Evolutionary conservation across 1,140 invertebrate species (phyloP).

Genomic region (Euwallacea similis): DNA sequence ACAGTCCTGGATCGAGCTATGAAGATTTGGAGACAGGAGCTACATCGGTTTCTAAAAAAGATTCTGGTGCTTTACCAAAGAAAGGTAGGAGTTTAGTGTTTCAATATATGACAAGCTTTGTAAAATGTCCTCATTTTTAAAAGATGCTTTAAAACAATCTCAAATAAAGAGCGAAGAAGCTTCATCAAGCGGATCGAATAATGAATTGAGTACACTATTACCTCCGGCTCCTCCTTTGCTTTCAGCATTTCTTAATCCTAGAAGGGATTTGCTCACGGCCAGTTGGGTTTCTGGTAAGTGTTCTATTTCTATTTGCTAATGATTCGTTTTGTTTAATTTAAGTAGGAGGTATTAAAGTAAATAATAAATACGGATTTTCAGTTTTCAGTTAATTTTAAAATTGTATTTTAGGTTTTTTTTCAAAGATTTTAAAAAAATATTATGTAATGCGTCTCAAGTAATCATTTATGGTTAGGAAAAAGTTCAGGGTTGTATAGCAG

Average conservation of each 20-base stretch:
- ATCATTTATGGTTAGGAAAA: too few species aligned
- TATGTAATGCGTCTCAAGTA: too few species aligned
- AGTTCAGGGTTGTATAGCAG: too few species aligned
- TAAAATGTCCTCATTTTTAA: neutral
- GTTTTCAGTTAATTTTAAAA: too few species aligned
- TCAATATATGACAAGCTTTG: neutral
- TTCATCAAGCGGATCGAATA: slow-evolving; percentile 63
- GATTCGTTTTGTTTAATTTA: too few species aligned
- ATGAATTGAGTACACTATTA: slow-evolving; percentile 63
- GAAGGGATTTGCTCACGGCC: slow-evolving; percentile 58
- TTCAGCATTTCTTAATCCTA: slow-evolving; percentile 64
- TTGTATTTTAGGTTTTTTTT: too few species aligned
- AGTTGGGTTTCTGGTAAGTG: slow-evolving; percentile 31
- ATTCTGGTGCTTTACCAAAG: slow-evolving; percentile 9
- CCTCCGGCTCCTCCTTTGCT: slow-evolving; percentile 63
- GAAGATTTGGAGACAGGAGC: slow-evolving; percentile 49
- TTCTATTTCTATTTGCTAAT: neutral
- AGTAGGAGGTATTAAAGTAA: too few species aligned
- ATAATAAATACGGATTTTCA: too few species aligned
- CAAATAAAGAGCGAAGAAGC: slow-evolving; percentile 45
- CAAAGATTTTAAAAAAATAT: too few species aligned
- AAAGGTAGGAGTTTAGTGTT: slow-evolving; percentile 25
- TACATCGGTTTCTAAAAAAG: neutral
- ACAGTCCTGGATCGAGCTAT: slow-evolving; percentile 41
- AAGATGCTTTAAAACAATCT: slow-evolving; percentile 24